Base-by-base conservation (phyloP, 2,797 vertebrate genomes). In the Peromyscus aztecus region DNA sequence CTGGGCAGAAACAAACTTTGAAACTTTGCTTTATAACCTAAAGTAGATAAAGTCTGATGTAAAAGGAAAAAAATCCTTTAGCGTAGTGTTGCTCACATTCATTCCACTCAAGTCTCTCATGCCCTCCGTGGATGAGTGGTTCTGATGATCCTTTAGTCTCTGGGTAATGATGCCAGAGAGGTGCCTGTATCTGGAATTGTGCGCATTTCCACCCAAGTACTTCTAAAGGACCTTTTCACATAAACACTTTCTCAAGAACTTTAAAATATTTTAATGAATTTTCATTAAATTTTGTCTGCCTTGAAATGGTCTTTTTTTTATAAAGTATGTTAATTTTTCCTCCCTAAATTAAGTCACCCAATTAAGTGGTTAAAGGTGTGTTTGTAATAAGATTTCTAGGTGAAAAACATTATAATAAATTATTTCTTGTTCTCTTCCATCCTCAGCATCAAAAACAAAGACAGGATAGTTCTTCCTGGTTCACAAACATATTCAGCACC, bases 251-350 rank as follows among this genome's bases (percentile, higher is more conserved):
- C 73, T 27, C 55, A 93, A 94, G 40, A 89, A 90, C 59, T 93
- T 97, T 89, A 37, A 55, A 84, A 94, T 69, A 67, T 93, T 94
- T 96, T 94, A 90, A 96, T 90, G 69, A 97, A 92, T 96, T 94
- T 97, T 97, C 92, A 97, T 97, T 97, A 97, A 94, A 93, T 4
- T 23, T 94, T 96, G 14, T 91, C 94, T 97, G 65, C 37, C 63
- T 73, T 97, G 88, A 27, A 96, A 91, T 90, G 69, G 49, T 86
- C 31, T 80, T 94, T 86, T 92, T 57, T 61, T 86, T 65, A 46
- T 31, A 80, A 96, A 97, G 2, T 93, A 9, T 43, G 46, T 6
- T 77, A 75, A 76, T 80, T 97, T 96, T 40, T 95, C 31, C 21
- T 89, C 6, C 76, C 52, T 80, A 92, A 91, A 94, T 91, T 67